These are phyloP conservation scores for Microtus montanus DNA, from an alignment of 2,113 vertebrate species.

Conservation along the genomic window DNA sequence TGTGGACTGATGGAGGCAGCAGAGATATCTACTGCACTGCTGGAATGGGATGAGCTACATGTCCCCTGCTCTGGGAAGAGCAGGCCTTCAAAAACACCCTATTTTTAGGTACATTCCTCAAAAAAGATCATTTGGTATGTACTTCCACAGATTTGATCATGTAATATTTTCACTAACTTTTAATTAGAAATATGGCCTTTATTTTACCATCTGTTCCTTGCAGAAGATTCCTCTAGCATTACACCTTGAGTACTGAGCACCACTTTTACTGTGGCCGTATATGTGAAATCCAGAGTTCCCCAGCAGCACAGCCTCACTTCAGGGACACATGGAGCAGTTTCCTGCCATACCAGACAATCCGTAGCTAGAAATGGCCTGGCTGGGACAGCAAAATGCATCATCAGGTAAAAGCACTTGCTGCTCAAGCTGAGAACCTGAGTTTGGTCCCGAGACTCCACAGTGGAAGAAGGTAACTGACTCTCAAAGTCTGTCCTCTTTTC, in stretches of 20 bases:
- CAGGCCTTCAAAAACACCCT: neutral
- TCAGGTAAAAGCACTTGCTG: neutral
- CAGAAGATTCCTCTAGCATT: neutral
- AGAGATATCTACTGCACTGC: neutral
- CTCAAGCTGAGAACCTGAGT: neutral
- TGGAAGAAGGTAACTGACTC: neutral
- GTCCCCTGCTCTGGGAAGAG: neutral
- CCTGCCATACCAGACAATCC: neutral
- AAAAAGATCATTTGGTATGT: neutral
- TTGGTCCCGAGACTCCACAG: neutral
- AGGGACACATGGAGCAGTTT: neutral
- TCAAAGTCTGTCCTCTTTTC: too few species aligned
- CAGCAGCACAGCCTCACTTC: too few species aligned
- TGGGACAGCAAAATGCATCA: neutral
- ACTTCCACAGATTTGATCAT: neutral
- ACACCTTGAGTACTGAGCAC: neutral
- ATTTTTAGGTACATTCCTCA: rapidly evolving
- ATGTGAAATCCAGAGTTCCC: neutral
- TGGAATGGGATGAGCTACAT: neutral
- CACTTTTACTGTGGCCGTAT: neutral
- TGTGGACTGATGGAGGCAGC: neutral
- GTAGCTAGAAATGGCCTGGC: neutral
- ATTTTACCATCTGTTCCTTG: neutral
- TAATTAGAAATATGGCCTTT: neutral
- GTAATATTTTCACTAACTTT: neutral